These are phyloP conservation scores for Temnothorax rugatulus DNA, from an alignment of 2,888 invertebrate species.

Conservation along the genomic window DNA sequence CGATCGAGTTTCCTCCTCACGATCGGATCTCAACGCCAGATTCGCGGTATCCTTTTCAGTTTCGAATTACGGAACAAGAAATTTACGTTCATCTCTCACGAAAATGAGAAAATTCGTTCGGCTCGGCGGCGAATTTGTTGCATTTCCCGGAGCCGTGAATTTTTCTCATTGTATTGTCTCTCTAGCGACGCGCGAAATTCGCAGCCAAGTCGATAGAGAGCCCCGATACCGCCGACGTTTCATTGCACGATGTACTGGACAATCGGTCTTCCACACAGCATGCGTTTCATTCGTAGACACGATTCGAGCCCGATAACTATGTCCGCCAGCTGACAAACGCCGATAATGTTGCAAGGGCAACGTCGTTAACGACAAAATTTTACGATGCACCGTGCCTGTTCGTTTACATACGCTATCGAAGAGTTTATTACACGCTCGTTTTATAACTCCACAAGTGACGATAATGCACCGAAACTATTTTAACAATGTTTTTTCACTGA, in stretches of 20 bases:
- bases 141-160: neutral
- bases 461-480: constrained; percentile 3
- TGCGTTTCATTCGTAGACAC: neutral
- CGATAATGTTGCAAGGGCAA: neutral
- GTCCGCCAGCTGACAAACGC: neutral
- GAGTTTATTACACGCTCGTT: neutral
- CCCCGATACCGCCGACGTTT: too few species aligned
- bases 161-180: neutral
- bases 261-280: neutral
- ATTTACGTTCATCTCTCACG: neutral
- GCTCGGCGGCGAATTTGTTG: neutral
- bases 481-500: neutral
- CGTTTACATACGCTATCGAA: constrained; percentile 13
- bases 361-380: neutral
- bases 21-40: neutral
- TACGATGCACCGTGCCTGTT: neutral
- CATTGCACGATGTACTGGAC: constrained; percentile 17
- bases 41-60: neutral
- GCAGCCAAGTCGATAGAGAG: neutral
- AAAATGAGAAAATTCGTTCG: constrained; percentile 21
- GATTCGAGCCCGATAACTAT: neutral
- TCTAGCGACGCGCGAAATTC: neutral
- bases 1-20: constrained; percentile 17
- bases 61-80: neutral
- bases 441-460: neutral